These are phyloP conservation scores for Clarias fuscus DNA, from an alignment of 2,797 vertebrate genomes.

Conservation along the genomic window DNA sequence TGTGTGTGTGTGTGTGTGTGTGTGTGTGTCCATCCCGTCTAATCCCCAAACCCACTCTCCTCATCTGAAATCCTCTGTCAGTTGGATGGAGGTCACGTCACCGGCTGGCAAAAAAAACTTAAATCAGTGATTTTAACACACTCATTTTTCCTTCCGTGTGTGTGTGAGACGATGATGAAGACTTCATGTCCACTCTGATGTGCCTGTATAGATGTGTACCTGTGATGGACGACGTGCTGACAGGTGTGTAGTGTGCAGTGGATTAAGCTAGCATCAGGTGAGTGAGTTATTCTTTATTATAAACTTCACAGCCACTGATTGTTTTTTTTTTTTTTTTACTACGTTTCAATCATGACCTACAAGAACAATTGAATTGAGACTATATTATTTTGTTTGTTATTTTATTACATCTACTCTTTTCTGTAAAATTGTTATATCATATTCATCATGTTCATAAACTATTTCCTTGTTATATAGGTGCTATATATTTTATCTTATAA, in stretches of 20 bases:
- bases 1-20: constrained; percentile 12
- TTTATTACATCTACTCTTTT: background rate
- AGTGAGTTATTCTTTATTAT: background rate
- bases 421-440: background rate
- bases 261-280: constrained; percentile 27
- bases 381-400: background rate
- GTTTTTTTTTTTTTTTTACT: too few relatives aligned
- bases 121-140: background rate
- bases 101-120: background rate
- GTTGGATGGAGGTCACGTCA: constrained; percentile 21
- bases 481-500: background rate
- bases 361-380: background rate
- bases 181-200: background rate
- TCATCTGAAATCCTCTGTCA: constrained; percentile 66
- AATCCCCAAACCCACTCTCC: constrained; percentile 73
- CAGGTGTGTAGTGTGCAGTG: constrained; percentile 35
- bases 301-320: background rate
- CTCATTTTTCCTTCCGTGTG: background rate
- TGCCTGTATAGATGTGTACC: constrained; percentile 18
- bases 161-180: constrained; percentile 27
- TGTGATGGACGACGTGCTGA: constrained; percentile 1
- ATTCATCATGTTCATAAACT: background rate
- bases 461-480: background rate
- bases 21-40: constrained; percentile 64
- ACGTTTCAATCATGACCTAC: too few relatives aligned